Conservation (phyloP, 2,797 vertebrate species). For the Pitangus sulphuratus region DNA sequence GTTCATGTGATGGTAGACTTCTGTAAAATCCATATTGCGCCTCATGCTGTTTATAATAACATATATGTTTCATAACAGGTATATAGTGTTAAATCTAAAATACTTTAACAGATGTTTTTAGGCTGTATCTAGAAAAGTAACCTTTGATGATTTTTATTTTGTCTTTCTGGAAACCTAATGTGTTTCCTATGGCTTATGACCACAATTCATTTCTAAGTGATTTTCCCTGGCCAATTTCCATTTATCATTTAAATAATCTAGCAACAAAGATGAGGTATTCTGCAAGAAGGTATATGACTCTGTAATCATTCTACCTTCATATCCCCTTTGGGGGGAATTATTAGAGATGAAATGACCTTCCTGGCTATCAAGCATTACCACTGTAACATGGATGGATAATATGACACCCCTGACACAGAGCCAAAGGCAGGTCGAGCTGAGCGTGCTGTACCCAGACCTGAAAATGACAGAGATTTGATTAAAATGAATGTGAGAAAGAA, state of each 20-base stretch:
- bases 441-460: not conserved
- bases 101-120: not conserved
- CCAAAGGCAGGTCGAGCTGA: slow-evolving; percentile 54
- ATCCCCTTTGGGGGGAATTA: slow-evolving; percentile 58
- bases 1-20: rapidly evolving
- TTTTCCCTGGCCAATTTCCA: slow-evolving; percentile 58
- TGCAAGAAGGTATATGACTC: slow-evolving; percentile 33
- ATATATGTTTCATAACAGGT: not conserved
- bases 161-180: slow-evolving; percentile 54
- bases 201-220: slow-evolving; percentile 57
- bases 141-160: slow-evolving; percentile 55
- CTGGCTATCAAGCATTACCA: slow-evolving; percentile 52
- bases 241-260: slow-evolving; percentile 70
- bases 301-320: slow-evolving; percentile 63
- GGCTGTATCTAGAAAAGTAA: not conserved
- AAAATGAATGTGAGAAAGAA: slow-evolving; percentile 65
- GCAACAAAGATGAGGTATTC: slow-evolving; percentile 61
- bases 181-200: slow-evolving; percentile 51
- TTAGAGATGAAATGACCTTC: slow-evolving; percentile 57
- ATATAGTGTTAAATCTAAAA: not conserved
- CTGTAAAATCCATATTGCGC: not conserved
- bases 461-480: slow-evolving; percentile 59
- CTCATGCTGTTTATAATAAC: not conserved
- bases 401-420: slow-evolving; percentile 50
- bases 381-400: slow-evolving; percentile 41